Evolutionary conservation across 2,113 vertebrate genomes (phyloP), one percentile per base, ranked within the genome.

Genomic region (Cyprinus carpio): DNA sequence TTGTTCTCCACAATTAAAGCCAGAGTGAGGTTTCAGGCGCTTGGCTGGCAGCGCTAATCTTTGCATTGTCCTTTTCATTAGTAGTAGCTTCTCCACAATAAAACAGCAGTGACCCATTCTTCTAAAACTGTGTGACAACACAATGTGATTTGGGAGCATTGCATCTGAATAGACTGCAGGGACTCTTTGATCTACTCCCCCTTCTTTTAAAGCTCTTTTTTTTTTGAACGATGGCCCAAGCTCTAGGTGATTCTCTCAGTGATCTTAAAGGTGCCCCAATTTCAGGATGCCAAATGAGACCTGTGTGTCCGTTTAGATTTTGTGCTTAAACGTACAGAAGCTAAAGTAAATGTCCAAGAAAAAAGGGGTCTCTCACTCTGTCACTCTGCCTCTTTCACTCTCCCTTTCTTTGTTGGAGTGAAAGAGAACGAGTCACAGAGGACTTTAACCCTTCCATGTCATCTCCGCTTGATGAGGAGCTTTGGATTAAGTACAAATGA

Each of bases 21-120:
- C 37, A 93, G 94, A 95, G 93, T 93, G 94, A 93, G 93, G 84
- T 95, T 96, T 95, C 94, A 94, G 93, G 94, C 92, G 88, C 92
- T 93, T 95, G 94, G 94, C 93, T 94, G 94, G 93, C 93, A 95
- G 94, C 94, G 92, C 96, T 95, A 94, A 95, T 95, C 94, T 96
- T 93, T 87, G 78, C 90, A 95, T 95, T 96, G 95, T 96, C 91
- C 93, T 93, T 95, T 95, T 95, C 95, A 95, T 96, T 95, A 95
- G 93, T 85, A 91, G 92, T 93, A 94, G 95, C 94, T 94, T 95
- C 94, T 92, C 93, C 89, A 94, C 94, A 95, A 94, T 94, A 91
- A 92, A 94, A 92, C 92, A 89, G 92, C 92, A 90, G 92, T 93
- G 95, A 95, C 94, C 95, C 92, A 92, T 94, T 95, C 93, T 95